Evolutionary conservation across 2,797 vertebrate genomes (phyloP), one percentile per base, ranked within the genome.

Genomic region (Gadopsis bispinosus): DNA sequence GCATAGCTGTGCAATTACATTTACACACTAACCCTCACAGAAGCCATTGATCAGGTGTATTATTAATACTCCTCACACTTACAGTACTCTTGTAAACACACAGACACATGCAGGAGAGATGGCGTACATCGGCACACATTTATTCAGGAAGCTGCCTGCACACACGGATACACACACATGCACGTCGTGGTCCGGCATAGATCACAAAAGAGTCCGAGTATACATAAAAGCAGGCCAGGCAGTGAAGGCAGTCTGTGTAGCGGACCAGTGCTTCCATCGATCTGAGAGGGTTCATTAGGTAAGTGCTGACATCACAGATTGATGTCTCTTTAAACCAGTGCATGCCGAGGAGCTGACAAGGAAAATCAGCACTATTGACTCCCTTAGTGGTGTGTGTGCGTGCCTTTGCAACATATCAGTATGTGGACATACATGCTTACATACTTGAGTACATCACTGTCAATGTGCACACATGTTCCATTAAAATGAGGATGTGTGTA

Each of bases 281-380:
- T 98, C 97, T 96, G 96, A 95, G 95, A 95, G 95, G 96, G 96
- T 97, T 97, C 97, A 96, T 98, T 97, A 98, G 96, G 97, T 97
- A 97, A 97, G 97, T 97, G 96, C 97, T 98, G 97, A 97, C 97
- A 98, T 97, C 96, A 97, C 92, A 96, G 97, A 98, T 96, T 97
- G 97, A 99, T 98, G 97, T 97, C 96, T 98, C 97, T 98, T 97
- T 98, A 98, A 98, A 97, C 95, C 96, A 97, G 96, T 96, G 95
- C 95, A 95, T 95, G 94, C 93, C 93, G 83, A 94, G 92, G 93
- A 96, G 95, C 95, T 94, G 93, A 96, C 96, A 94, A 89, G 90
- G 96, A 95, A 96, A 97, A 97, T 98, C 97, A 97, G 94, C 97
- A 97, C 94, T 98, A 99, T 99, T 92, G 97, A 98, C 96, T 96